Evolutionary conservation across 2,888 invertebrate species (phyloP).

Genomic region (Nymphalis c-album): DNA sequence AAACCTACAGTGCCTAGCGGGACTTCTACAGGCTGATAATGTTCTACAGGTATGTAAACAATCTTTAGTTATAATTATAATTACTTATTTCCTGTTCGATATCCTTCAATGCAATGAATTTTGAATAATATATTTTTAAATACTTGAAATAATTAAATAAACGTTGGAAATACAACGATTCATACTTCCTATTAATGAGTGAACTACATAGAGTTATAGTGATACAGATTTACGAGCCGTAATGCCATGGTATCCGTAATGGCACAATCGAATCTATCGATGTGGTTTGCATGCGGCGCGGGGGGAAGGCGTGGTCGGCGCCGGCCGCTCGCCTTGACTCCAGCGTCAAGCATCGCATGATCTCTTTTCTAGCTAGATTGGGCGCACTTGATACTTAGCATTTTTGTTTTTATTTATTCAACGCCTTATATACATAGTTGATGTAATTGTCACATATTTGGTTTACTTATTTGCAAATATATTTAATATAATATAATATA

Average conservation of each 20-base stretch:
- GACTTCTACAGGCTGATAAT: no score
- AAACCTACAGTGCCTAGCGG: no score
- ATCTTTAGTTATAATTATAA: background rate
- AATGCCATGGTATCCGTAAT: constrained; percentile 33
- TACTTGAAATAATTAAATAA: constrained; percentile 11
- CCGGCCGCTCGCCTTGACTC: constrained; percentile 81
- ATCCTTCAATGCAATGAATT: constrained; percentile 13
- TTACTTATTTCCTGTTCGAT: constrained; percentile 10
- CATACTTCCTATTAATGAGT: constrained; percentile 25
- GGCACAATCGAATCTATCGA: constrained; percentile 58
- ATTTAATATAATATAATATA: no score
- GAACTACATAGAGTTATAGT: constrained; percentile 29
- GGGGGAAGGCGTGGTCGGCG: constrained; percentile 77
- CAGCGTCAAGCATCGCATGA: constrained; percentile 80
- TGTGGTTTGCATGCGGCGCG: constrained; percentile 51
- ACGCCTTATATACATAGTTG: background rate
- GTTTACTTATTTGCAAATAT: no score
- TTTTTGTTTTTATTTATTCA: background rate
- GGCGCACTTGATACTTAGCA: constrained; percentile 52
- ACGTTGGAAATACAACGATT: constrained; percentile 25
- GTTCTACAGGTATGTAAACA: no score
- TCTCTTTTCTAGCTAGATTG: constrained; percentile 55
- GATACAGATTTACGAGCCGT: constrained; percentile 30
- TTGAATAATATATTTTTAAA: background rate
- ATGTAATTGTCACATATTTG: background rate